Base-by-base conservation (phyloP, 2,888 invertebrate genomes). In the Lasioglossum malachurum region DNA sequence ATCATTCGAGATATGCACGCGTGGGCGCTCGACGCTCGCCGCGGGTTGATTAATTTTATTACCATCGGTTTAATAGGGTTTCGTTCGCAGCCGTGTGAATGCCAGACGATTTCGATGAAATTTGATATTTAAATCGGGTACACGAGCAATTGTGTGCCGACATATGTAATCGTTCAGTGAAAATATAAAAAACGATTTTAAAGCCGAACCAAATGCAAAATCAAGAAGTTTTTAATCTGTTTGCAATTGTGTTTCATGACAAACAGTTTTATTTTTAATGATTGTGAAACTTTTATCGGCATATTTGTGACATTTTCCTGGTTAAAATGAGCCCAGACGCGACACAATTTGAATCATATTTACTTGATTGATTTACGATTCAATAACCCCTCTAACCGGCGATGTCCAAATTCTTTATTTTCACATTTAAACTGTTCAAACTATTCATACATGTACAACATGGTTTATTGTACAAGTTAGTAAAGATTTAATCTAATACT, bases 21-120 rank as follows among this genome's bases (percentile, higher is more conserved):
- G 80, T 31, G 46, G 31, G n/a, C 57, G 46, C 67, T 57, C 67
- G 77, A 74, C 67, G 49, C 44, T 14, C 75, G 38, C 46, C 38
- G 19, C 44, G 10, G 73, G 77, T 82, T 82, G 67, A 84, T 82
- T 84, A 84, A 84, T 84, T 82, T 84, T 14, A 77, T 84, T 84
- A 78, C 73, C 77, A 46, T 57, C 67, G 19, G 53, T 82, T 84
- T 84, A 82, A 84, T 82, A 82, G 73, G 77, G 76, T 84, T 82
- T 77, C 76, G 73, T 53, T 73, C 73, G 77, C 49, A 23, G 76
- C 27, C 23, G 38, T 35, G 35, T 12, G 23, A 69, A 69, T 69
- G 19, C 38, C 67, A 38, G 67, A 23, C 67, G 67, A 69, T 49
- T 72, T 73, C 82, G 73, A 49, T 46, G 31, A 57, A 44, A 27